Percentiles rank a stretch among this genome's conserved stretches.
Conservation (phyloP, 2,888 invertebrate species). For the Emmelina monodactyla region DNA sequence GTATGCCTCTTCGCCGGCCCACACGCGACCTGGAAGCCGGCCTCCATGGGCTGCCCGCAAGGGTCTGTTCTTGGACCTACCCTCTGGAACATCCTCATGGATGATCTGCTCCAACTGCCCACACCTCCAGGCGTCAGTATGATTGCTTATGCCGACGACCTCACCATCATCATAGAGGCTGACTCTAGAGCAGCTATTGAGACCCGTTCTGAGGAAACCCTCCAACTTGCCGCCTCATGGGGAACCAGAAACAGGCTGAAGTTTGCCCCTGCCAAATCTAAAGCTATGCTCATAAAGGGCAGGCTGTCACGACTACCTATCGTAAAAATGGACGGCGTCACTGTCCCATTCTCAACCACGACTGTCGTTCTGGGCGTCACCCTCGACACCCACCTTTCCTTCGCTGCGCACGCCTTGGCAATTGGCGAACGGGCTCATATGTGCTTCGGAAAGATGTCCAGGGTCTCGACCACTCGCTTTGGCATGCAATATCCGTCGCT, state of each 20-base stretch:
- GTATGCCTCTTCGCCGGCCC: conserved; percentile 15
- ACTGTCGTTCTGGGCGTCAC: not conserved
- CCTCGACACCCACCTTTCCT: conserved; percentile 3
- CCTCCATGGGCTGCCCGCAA: conserved; percentile 21
- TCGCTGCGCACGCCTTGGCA: conserved; percentile 6
- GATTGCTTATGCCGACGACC: conserved; percentile 20
- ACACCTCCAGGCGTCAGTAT: conserved; percentile 9
- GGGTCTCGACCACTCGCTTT: conserved; percentile 16
- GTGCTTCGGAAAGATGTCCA: conserved; percentile 15
- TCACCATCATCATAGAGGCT: conserved; percentile 17
- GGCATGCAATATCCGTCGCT: conserved; percentile 14
- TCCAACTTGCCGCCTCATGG: no score
- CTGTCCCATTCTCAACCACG: not conserved
- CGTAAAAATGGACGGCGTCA: not conserved
- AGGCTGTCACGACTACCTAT: conserved; percentile 1
- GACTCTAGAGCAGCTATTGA: conserved; percentile 3
- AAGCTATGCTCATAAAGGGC: conserved; percentile 4
- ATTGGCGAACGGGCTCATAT: conserved; percentile 11
- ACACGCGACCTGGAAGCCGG: conserved; percentile 10
- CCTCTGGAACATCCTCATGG: conserved; percentile 20
- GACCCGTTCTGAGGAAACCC: not conserved
- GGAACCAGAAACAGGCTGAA: conserved; percentile 2
- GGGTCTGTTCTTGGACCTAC: no score
- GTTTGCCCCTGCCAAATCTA: conserved; percentile 6
- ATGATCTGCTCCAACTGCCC: conserved; percentile 18